Conservation (phyloP, 2,888 invertebrate species). For the Amitus sp. region DNA sequence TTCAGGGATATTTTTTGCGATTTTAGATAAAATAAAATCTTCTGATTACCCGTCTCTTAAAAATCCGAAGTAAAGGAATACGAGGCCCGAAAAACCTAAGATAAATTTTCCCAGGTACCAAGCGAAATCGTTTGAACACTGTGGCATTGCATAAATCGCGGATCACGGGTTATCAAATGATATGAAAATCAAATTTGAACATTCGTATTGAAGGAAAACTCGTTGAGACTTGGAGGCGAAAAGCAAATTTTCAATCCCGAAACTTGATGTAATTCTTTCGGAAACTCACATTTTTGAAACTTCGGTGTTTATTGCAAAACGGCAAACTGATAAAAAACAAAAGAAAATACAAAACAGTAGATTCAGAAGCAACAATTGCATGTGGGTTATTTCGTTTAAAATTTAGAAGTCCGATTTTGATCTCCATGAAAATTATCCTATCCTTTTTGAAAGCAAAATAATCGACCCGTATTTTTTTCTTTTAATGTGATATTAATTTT, state of each 20-base stretch:
- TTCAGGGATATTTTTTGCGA: too few relatives aligned
- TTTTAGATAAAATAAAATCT: too few relatives aligned
- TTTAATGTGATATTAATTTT: too few relatives aligned
- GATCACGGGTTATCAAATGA: neutral
- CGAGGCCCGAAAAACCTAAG: conserved; percentile 53
- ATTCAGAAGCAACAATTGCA: too few relatives aligned
- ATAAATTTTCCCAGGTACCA: conserved; percentile 60
- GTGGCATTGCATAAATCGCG: conserved; percentile 47
- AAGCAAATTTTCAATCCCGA: neutral
- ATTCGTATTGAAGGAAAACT: too few relatives aligned
- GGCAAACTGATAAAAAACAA: neutral
- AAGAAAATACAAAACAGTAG: neutral
- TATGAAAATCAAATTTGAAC: neutral
- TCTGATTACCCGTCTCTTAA: conserved; percentile 50
- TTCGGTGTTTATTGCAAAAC: neutral
- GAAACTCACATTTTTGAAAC: neutral
- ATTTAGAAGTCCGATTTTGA: too few relatives aligned
- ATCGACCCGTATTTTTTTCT: too few relatives aligned
- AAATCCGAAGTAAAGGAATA: conserved; percentile 50
- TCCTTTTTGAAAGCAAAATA: too few relatives aligned
- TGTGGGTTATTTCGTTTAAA: too few relatives aligned
- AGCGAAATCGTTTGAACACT: conserved; percentile 48
- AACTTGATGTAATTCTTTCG: too few relatives aligned
- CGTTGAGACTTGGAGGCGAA: too few relatives aligned
- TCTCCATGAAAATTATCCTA: too few relatives aligned